phyloP scores from a whole-genome alignment of 1,140 invertebrate genomes.

The Lordiphosa collinella region DNA sequence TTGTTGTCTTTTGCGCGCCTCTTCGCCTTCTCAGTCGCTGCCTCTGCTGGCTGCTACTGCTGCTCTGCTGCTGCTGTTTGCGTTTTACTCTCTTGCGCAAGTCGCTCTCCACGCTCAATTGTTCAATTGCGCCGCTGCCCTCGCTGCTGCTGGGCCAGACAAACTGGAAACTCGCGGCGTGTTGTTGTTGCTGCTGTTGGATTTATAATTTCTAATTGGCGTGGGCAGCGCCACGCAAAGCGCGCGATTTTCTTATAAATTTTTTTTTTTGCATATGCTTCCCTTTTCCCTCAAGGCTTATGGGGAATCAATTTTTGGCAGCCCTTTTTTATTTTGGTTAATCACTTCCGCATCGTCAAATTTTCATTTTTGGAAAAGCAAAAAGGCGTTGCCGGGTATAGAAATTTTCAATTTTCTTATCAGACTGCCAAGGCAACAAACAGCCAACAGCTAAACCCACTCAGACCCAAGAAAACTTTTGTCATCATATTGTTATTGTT shows the following conservation, averaged over 20 bases:
- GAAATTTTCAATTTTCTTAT: constrained; percentile 21
- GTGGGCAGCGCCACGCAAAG: constrained; percentile 40
- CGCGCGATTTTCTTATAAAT: constrained; percentile 30
- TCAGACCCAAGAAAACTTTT: constrained; percentile 29
- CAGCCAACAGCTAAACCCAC: no score
- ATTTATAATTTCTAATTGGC: constrained; percentile 67
- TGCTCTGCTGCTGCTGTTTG: constrained; percentile 1
- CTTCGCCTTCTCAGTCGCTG: constrained; percentile 23
- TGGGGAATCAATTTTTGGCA: constrained; percentile 35
- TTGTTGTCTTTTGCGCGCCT: constrained; percentile 57
- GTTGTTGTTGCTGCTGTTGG: constrained; percentile 21
- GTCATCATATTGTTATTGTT: constrained; percentile 19
- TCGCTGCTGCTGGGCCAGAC: constrained; percentile 15
- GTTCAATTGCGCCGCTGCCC: constrained; percentile 24
- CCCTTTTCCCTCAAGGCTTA: constrained; percentile 4
- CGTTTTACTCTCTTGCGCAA: constrained; percentile 32
- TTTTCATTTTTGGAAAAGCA: constrained; percentile 13
- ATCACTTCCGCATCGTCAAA: constrained; percentile 56
- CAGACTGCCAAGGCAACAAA: constrained; percentile 28
- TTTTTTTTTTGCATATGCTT: background rate
- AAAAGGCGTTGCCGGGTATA: constrained; percentile 40
- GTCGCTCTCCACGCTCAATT: constrained; percentile 64
- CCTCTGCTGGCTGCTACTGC: constrained; percentile 1
- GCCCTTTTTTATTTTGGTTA: constrained; percentile 27
- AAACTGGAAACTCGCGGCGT: constrained; percentile 19